These are phyloP conservation scores for Lordiphosa stackelbergi DNA, from an alignment of 1,140 invertebrate species.

Conservation along the genomic window DNA sequence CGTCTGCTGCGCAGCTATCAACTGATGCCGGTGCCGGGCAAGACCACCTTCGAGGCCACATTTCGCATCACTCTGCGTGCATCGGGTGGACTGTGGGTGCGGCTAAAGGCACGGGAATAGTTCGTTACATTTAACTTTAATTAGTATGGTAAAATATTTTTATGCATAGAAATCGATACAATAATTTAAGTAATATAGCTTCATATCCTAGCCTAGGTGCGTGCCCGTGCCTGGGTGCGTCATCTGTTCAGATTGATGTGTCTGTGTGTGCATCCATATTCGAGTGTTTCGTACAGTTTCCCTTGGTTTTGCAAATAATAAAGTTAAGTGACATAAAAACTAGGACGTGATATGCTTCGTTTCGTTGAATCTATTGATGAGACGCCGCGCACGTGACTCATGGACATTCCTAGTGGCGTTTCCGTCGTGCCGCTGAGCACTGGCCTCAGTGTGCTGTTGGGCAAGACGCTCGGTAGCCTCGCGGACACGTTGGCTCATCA, in stretches of 20 bases:
- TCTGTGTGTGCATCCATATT: slow-evolving; percentile 38
- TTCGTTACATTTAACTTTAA: slow-evolving; percentile 69
- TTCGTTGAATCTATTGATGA: slow-evolving; percentile 69
- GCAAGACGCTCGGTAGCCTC: slow-evolving; percentile 71
- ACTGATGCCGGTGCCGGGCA: slow-evolving; percentile 77
- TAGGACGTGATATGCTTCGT: slow-evolving; percentile 71
- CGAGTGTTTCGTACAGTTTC: slow-evolving; percentile 57
- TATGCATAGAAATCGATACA: slow-evolving; percentile 65
- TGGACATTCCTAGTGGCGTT: slow-evolving; percentile 37
- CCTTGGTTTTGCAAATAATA: slow-evolving; percentile 42
- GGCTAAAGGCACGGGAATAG: slow-evolving; percentile 65
- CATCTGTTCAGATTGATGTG: slow-evolving; percentile 15
- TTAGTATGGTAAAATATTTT: slow-evolving; percentile 55
- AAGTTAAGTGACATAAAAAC: slow-evolving; percentile 47
- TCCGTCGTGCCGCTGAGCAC: slow-evolving; percentile 43
- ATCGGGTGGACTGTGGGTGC: slow-evolving; percentile 79
- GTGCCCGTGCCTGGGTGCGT: slow-evolving; percentile 35
- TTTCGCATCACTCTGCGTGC: slow-evolving; percentile 80
- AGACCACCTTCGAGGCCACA: slow-evolving; percentile 77
- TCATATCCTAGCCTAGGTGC: slow-evolving; percentile 62
- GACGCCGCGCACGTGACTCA: slow-evolving; percentile 59
- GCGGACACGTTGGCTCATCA: slow-evolving; percentile 68
- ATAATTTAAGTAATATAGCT: slow-evolving; percentile 69
- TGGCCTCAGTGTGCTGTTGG: slow-evolving; percentile 67
- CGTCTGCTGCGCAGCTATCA: slow-evolving; percentile 81